Base-by-base conservation (phyloP, 2,888 invertebrate genomes). In the Cosmia trapezina region DNA sequence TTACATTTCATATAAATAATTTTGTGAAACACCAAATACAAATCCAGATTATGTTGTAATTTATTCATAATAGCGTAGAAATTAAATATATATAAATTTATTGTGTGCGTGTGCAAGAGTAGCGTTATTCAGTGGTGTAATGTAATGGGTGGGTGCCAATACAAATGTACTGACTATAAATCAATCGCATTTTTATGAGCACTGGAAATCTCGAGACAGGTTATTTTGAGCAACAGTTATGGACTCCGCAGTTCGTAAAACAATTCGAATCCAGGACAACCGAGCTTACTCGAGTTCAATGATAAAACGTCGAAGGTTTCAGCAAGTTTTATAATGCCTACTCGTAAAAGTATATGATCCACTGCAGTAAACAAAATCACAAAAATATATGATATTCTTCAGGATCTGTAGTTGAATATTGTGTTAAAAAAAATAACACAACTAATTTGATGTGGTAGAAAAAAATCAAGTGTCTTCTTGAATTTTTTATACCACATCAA, bases 111-210 rank as follows among this genome's bases (percentile, higher is more conserved):
- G 78, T 73, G 70, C 66, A 70, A 83, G 85, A 86, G 78, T 81
- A 75, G 83, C 81, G 87, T 86, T 89, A 87, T 86, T 87, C 84
- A 85, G 86, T 85, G 82, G 86, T 83, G 82, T 89, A 91, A 88
- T 89, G 88, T 89, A 91, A 92, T 90, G 90, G 90, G 89, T 80
- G 88, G 88, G 84, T 91, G 92, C 92, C 91, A 92, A 92, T 92
- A 91, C 89, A 92, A 91, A 91, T 90, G 89, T 89, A 89, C 87
- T 78, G 85, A 85, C 80, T 80, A 89, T 94, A 94, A 93, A 94
- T 94, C 93, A 93, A 92, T 90, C 87, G 82, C 83, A 92, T 93
- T 94, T 94, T 94, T 94, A 94, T 92, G 91, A 91, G 90, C 90
- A 89, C 90, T 90, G 90, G 90, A 90, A 89, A 90, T 81, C 88